Evolutionary conservation across 2,113 vertebrate genomes (phyloP), one percentile per base, ranked within the genome.

Genomic region (Lophura nycthemera): DNA sequence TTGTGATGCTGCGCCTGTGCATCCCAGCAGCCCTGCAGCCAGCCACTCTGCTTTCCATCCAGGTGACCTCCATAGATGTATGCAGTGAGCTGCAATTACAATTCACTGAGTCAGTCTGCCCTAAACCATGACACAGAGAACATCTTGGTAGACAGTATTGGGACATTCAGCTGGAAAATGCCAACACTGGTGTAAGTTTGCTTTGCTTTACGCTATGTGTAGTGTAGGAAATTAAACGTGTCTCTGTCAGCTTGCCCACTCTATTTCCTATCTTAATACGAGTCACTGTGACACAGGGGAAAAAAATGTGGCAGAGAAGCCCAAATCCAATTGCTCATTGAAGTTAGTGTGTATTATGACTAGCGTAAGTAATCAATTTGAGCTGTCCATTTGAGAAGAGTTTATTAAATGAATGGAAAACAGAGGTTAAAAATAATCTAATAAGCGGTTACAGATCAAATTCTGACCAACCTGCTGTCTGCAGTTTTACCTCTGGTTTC

Each of bases 71-170:
- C 0, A 21, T 30, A 17, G 24, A 71, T 83, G 65, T 4, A 61
- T 22, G 40, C 38, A 14, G 9, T 43, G 50, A 86, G 9, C 83
- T 29, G 32, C 45, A 63, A 11, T 42, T 75, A 29, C 48, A 73
- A 65, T 21, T 6, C 43, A 42, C 52, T 1, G 34, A 57, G 57
- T 25, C 27, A 10, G 38, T 66, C 47, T 1, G 6, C 56, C 22
- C 66, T 38, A n/a, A 30, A 38, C 72, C 27, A 8, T 59, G 88
- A 47, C 38, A 7, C 42, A 74, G 17, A 20, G 50, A 64, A 50
- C n/a, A 30, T 42, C 50, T 65, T 45, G 3, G 63, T 6, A n/a
- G 43, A n/a, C 0, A 2, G 8, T 12, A 7, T 1, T 13, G 65
- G 71, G 45, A 29, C 7, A 38, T 57, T 57, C 52, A 42, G 36